Evolutionary conservation across 2,888 invertebrate species (phyloP).

Genomic region (Mythimna impura): DNA sequence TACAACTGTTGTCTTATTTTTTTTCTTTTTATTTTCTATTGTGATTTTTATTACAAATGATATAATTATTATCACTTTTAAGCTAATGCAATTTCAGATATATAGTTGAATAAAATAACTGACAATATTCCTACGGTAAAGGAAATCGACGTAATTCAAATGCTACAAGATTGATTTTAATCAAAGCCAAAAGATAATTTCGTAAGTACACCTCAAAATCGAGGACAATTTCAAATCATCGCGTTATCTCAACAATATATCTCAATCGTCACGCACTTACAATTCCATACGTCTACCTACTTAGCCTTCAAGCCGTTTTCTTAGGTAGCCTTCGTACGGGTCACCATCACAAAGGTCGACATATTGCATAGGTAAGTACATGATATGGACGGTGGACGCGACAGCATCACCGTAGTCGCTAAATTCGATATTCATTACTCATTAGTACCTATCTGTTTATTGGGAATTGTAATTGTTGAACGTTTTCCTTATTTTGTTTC

Average conservation of each 20-base stretch:
- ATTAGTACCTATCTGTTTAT: conserved; percentile 24
- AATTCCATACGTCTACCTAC: conserved; percentile 27
- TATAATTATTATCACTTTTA: too few relatives aligned
- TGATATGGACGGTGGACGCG: neutral
- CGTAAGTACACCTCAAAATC: neutral
- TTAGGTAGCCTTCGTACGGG: conserved; percentile 36
- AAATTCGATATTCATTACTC: conserved; percentile 46
- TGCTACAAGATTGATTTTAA: too few relatives aligned
- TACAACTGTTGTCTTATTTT: too few relatives aligned
- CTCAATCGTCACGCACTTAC: conserved; percentile 28
- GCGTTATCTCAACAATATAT: conserved; percentile 1
- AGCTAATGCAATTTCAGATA: too few relatives aligned
- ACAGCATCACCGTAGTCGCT: conserved; percentile 12
- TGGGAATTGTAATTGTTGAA: conserved; percentile 38
- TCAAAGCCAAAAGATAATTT: neutral
- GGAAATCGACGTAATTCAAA: too few relatives aligned
- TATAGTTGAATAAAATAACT: too few relatives aligned
- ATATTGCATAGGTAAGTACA: conserved; percentile 16
- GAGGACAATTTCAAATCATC: neutral
- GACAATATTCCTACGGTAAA: too few relatives aligned
- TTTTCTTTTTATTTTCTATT: too few relatives aligned
- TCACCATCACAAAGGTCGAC: conserved; percentile 32
- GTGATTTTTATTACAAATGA: too few relatives aligned
- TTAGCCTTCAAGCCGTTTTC: conserved; percentile 22
- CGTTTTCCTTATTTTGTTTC: conserved; percentile 55